phyloP scores from a whole-genome alignment of 2,113 vertebrate genomes.

The Panthera uncia region DNA sequence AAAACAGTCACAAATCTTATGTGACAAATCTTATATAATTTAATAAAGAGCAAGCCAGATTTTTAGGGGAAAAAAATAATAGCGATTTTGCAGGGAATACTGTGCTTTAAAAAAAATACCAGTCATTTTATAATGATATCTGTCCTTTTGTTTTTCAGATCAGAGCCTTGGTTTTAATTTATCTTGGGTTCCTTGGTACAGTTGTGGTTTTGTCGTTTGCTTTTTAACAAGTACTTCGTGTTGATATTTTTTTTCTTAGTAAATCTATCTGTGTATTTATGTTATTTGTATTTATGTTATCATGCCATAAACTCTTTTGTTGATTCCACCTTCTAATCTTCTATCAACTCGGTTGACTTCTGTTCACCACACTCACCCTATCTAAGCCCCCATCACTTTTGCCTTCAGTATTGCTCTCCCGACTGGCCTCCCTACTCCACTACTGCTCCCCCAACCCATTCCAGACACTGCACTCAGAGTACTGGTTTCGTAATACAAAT shows the following conservation, averaged over 20 bases:
- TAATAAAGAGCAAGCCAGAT: not conserved
- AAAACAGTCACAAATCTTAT: not conserved
- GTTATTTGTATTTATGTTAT: not conserved
- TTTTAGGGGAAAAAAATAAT: not conserved
- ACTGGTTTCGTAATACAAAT: not conserved
- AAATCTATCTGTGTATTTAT: accelerated
- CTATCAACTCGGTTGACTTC: not conserved
- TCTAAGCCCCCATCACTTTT: not conserved
- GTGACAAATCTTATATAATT: not conserved
- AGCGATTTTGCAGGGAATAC: conserved; percentile 11
- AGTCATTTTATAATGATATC: not conserved
- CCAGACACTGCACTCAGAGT: not conserved
- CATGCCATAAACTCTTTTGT: not conserved
- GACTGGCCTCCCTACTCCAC: not conserved
- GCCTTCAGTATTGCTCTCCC: not conserved
- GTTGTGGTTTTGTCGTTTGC: not conserved
- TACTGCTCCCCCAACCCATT: not conserved
- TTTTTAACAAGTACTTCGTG: not conserved
- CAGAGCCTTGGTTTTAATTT: not conserved
- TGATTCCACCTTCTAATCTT: not conserved
- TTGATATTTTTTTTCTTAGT: not conserved
- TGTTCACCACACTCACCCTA: not conserved
- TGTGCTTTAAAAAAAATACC: not conserved
- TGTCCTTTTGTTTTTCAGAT: not conserved
- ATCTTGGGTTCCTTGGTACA: not conserved